Base-by-base conservation (phyloP, 2,113 vertebrate species). In the Anarrhichthys ocellatus region DNA sequence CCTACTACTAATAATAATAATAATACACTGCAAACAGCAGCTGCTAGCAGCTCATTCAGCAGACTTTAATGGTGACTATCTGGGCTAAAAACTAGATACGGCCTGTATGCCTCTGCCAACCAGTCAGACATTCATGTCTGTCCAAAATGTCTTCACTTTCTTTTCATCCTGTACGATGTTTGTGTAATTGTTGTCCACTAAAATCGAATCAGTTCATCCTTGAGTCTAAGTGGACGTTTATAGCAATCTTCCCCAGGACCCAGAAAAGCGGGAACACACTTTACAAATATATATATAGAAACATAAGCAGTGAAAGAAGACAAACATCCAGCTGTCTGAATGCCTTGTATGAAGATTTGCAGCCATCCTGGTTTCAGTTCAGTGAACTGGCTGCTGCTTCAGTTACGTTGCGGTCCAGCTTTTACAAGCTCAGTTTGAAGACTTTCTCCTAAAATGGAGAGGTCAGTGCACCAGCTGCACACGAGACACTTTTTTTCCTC, bases 381-480 rank as follows among this genome's bases (percentile, higher is more conserved):
- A 73, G 46, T 27, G 65, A 64, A 52, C 7, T 34, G 54, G 64
- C n/a, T 54, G 56, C 14, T 52, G 52, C 46, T 46, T 62, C 63
- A 63, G 56, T 65, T 36, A 29, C 27, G n/a, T 27, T 64, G n/a
- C 42, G 10, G 66, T 59, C 62, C 62, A 7, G 72, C 24, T 72
- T 76, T 76, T 76, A 85, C 61, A 42, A 59, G 72, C 72, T 71
- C 3, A 5, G 64, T 59, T 75, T 76, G 78, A 76, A 73, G 74
- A 27, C 56, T 70, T 74, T 80, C 63, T 69, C 79, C 79, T 82
- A 82, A 86, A 86, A 86, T 73, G 79, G 73, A 86, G 64, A 56
- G 69, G 79, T 48, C 63, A 72, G 64, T 69, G 54, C 54, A 80
- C 74, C 65, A 64, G 65, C 29, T 75, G 61, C 81, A 24, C 52